These are phyloP conservation scores for Chunga burmeisteri DNA, from an alignment of 2,113 vertebrate genomes.

Conservation along the genomic window DNA sequence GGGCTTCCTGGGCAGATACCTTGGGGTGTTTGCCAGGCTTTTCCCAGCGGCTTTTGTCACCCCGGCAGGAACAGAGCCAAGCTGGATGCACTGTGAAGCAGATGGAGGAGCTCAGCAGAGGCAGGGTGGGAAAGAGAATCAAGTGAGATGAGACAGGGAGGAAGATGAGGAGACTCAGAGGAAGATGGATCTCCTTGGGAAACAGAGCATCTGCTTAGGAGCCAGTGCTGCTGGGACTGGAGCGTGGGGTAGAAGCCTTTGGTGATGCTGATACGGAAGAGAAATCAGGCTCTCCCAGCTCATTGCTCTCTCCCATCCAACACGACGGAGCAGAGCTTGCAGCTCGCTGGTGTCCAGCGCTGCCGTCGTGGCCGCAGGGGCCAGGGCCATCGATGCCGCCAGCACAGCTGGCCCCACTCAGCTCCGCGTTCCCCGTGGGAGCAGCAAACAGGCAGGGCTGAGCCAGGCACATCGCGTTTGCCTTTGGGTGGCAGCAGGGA, in stretches of 20 bases:
- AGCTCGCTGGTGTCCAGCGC: not conserved
- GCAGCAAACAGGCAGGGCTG: not conserved
- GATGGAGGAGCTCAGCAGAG: not conserved
- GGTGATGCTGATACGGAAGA: not conserved
- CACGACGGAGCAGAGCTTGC: accelerated
- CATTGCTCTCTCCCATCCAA: not conserved
- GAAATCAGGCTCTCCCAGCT: not conserved
- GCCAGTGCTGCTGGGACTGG: not conserved
- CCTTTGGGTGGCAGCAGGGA: not conserved
- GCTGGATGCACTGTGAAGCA: not conserved
- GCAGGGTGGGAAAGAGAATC: not conserved
- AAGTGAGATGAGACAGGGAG: not conserved
- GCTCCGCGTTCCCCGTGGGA: not conserved
- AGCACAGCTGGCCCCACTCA: not conserved
- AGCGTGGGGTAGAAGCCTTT: not conserved
- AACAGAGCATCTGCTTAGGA: not conserved
- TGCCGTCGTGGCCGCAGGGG: not conserved
- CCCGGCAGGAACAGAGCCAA: not conserved
- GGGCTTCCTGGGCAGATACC: not conserved
- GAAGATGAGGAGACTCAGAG: not conserved
- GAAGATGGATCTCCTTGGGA: not conserved
- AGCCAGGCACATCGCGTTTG: not conserved
- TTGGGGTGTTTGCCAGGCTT: not conserved
- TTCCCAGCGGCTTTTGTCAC: not conserved
- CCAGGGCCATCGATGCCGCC: not conserved